Percentiles rank a stretch among this genome's conserved stretches.
phyloP scores from a whole-genome alignment of 2,888 invertebrate species.

The Stenotaenia linearis region DNA sequence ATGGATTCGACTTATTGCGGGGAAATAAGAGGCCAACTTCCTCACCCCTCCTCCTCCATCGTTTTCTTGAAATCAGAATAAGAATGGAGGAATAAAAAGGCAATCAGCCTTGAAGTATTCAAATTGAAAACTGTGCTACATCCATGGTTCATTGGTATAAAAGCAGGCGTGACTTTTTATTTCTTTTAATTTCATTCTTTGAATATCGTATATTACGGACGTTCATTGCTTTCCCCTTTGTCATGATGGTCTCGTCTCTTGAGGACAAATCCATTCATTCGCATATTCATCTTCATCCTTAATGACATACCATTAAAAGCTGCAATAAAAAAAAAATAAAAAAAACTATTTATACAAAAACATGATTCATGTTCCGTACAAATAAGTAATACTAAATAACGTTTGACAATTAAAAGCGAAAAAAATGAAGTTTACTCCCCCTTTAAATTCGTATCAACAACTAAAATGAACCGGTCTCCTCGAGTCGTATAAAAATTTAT shows the following conservation, averaged over 20 bases:
- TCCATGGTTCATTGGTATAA: neutral
- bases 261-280: neutral
- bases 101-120: neutral
- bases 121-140: neutral
- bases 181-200: neutral
- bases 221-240: neutral
- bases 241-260: neutral
- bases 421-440: neutral
- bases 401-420: neutral
- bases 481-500: neutral
- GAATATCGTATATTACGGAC: neutral
- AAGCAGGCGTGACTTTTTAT: neutral
- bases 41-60: neutral
- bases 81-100: neutral
- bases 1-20: neutral
- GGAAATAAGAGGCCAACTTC: neutral
- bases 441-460: neutral
- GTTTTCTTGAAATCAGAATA: neutral
- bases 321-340: neutral
- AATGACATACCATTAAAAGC: neutral
- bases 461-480: neutral
- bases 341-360: neutral
- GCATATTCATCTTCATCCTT: neutral
- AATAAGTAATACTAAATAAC: neutral
- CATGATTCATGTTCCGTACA: neutral